phyloP scores from a whole-genome alignment of 2,888 invertebrate genomes.

The Agriopis marginaria region DNA sequence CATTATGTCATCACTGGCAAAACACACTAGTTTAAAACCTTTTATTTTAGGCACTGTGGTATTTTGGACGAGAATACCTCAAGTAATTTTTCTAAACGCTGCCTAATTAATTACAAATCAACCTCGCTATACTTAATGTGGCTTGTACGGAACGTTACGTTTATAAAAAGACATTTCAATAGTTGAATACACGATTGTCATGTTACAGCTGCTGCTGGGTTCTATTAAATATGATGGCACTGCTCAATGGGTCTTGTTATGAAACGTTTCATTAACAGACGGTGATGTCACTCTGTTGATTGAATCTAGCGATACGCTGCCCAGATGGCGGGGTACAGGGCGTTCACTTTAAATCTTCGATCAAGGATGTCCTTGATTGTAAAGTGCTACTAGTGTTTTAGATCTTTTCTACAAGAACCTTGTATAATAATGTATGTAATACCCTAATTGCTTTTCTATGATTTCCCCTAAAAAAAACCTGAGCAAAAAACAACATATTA shows the following conservation, averaged over 20 bases:
- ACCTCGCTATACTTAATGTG: neutral
- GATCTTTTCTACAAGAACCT: too few species aligned
- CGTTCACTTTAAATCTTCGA: neutral
- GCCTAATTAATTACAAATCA: neutral
- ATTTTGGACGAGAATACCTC: too few species aligned
- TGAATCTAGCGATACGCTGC: slow-evolving; percentile 20
- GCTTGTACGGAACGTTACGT: neutral
- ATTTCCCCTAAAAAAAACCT: too few species aligned
- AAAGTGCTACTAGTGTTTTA: too few species aligned
- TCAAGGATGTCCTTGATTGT: too few species aligned
- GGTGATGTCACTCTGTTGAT: slow-evolving; percentile 31
- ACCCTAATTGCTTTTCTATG: too few species aligned
- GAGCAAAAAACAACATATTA: too few species aligned
- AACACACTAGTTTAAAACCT: too few species aligned
- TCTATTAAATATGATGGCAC: slow-evolving; percentile 9
- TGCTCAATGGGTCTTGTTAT: slow-evolving; percentile 19
- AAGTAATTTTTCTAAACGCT: too few species aligned
- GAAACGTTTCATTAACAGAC: slow-evolving; percentile 27
- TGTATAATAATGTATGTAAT: too few species aligned
- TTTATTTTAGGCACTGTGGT: neutral
- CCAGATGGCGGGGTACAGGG: slow-evolving; percentile 25
- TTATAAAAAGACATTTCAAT: neutral
- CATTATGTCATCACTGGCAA: too few species aligned
- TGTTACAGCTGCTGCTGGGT: neutral
- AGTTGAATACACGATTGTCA: slow-evolving; percentile 4